These are phyloP conservation scores for Erebia ligea DNA, from an alignment of 2,888 invertebrate species.

Conservation along the genomic window DNA sequence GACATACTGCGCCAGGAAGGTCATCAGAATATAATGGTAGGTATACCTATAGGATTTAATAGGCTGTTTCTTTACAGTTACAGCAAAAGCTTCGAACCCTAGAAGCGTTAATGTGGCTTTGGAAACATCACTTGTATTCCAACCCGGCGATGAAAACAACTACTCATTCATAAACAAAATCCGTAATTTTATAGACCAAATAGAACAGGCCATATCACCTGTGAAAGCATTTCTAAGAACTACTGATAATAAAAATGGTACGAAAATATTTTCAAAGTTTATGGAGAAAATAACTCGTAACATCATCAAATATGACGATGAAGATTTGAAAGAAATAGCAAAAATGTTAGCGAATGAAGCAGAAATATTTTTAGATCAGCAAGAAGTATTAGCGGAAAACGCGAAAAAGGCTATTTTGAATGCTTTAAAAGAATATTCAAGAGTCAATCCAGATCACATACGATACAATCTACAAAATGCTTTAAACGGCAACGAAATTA, in stretches of 20 bases:
- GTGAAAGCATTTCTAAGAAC: constrained; percentile 8
- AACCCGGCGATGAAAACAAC: constrained; percentile 26
- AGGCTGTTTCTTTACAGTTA: not conserved
- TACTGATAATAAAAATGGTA: not conserved
- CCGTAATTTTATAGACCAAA: constrained; percentile 24
- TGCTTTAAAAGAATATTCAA: not conserved
- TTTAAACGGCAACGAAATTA: constrained; percentile 1
- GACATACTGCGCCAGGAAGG: too few species aligned
- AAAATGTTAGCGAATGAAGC: constrained; percentile 4
- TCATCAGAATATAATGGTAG: too few species aligned
- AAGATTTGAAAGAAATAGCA: constrained; percentile 7
- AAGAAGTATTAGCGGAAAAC: constrained; percentile 8
- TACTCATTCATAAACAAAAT: constrained; percentile 23
- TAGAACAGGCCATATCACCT: constrained; percentile 22
- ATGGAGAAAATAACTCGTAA: constrained; percentile 5
- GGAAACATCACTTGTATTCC: constrained; percentile 25
- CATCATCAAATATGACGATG: constrained; percentile 20
- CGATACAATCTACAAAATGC: not conserved
- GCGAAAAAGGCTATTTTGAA: not conserved
- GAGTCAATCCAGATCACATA: not conserved
- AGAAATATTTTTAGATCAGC: constrained; percentile 4
- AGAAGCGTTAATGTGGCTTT: constrained; percentile 27
- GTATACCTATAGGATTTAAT: too few species aligned
- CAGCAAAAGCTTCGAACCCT: constrained; percentile 13
- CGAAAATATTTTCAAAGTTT: constrained; percentile 14